phyloP scores from a whole-genome alignment of 1,140 invertebrate species.

The Aphelinus atriplicis region DNA sequence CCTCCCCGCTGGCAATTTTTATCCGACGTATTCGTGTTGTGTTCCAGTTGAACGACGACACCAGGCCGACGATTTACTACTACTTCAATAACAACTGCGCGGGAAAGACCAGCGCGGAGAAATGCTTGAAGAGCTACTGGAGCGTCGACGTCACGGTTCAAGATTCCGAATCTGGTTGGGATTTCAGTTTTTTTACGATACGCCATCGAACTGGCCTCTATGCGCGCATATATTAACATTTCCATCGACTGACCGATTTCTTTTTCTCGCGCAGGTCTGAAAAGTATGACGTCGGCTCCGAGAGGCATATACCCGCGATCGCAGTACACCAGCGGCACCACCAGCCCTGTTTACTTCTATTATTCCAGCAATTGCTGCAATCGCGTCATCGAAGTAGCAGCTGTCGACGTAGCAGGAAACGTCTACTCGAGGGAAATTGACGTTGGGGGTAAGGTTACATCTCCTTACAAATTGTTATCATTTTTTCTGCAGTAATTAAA shows the following conservation, averaged over 20 bases:
- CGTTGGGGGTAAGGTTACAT: slow-evolving; percentile 64
- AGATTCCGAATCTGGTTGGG: slow-evolving; percentile 67
- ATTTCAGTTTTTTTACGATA: slow-evolving; percentile 9
- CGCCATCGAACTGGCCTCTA: too few species aligned
- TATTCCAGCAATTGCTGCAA: slow-evolving; percentile 73
- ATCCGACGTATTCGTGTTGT: too few species aligned
- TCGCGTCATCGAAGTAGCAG: slow-evolving; percentile 68
- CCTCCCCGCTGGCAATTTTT: too few species aligned
- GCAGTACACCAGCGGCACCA: slow-evolving; percentile 70
- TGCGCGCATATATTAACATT: not conserved
- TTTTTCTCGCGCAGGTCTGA: slow-evolving; percentile 63
- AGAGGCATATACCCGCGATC: slow-evolving; percentile 59
- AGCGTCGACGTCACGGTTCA: slow-evolving; percentile 70
- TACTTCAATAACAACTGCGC: slow-evolving; percentile 68
- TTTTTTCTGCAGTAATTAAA: too few species aligned
- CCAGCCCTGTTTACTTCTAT: slow-evolving; percentile 67
- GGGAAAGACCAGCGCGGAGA: slow-evolving; percentile 55
- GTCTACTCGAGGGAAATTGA: slow-evolving; percentile 68
- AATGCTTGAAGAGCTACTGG: slow-evolving; percentile 70
- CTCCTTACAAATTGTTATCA: too few species aligned
- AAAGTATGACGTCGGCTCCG: slow-evolving; percentile 68
- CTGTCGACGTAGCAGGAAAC: slow-evolving; percentile 70
- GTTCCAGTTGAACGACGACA: slow-evolving; percentile 52
- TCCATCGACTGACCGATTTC: slow-evolving; percentile 16
- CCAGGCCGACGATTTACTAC: slow-evolving; percentile 64